phyloP scores from a whole-genome alignment of 2,888 invertebrate species.

The Plagodis dolabraria region DNA sequence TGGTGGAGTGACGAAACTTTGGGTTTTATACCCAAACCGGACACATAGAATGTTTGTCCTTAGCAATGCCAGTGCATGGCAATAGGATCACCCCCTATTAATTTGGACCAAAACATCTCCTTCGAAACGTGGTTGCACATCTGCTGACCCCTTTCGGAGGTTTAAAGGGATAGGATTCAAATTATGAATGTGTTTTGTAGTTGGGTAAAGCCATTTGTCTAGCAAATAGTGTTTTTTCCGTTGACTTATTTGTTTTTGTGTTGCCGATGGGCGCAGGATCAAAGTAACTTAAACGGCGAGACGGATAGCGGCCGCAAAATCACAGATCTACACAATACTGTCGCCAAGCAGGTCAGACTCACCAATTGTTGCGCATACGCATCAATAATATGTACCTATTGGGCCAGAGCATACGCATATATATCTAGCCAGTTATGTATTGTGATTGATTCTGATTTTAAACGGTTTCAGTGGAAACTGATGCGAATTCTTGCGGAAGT shows the following conservation, averaged over 20 bases:
- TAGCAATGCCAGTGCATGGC: no score
- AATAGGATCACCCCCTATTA: no score
- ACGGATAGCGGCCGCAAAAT: slow-evolving; percentile 82
- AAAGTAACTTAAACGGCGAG: slow-evolving; percentile 76
- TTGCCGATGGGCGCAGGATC: slow-evolving; percentile 72
- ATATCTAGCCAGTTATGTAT: slow-evolving; percentile 28
- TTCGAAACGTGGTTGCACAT: no score
- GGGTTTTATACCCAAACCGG: no score
- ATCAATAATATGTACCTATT: slow-evolving; percentile 1
- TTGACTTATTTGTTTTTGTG: slow-evolving; percentile 54
- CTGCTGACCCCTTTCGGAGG: no score
- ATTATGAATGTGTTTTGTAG: neutral
- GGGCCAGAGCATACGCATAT: slow-evolving; percentile 6
- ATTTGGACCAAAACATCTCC: no score
- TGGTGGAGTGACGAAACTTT: no score
- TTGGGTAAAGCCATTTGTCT: slow-evolving; percentile 32
- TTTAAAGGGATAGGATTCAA: neutral
- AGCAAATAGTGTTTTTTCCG: slow-evolving; percentile 42
- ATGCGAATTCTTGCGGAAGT: no score
- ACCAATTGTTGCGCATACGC: neutral
- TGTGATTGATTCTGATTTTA: neutral
- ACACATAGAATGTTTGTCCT: no score
- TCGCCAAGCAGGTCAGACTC: slow-evolving; percentile 92
- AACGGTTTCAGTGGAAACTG: no score
- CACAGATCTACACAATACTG: slow-evolving; percentile 92